Base-by-base conservation (phyloP, 1,140 invertebrate genomes). In the Matsumurasca onukii region DNA sequence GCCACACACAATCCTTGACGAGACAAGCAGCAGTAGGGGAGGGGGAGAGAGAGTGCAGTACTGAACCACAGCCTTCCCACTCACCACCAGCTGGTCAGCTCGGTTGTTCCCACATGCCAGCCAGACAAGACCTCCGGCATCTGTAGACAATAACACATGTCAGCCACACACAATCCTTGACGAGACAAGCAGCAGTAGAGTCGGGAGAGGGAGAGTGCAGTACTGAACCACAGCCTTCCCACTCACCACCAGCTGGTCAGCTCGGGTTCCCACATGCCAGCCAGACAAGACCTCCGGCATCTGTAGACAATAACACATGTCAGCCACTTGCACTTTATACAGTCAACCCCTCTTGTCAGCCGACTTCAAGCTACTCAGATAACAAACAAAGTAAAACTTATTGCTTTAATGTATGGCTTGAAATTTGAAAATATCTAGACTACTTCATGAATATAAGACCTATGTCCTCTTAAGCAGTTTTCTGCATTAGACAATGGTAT, bases 151-250 rank as follows among this genome's bases (percentile, higher is more conserved):
- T n/a, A n/a, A n/a, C n/a, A n/a, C n/a, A n/a, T n/a, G n/a, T n/a
- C n/a, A 95, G 85, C 94, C 94, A 97, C 59, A 97, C 86, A 34
- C 59, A 69, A n/a, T 65, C 69, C 31, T 73, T 67, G n/a, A 77
- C 72, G 1, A 75, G 55, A 57, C 73, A 73, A 25, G 72, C 70
- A 17, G 75, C 72, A n/a, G 75, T 77, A 3, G 75, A 68, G 9
- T 69, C 69, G 3, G 74, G 31, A 30, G 59, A 22, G 68, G 62
- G 17, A 69, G 48, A 15, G 63, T 69, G 17, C 69, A 73, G 48
- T 76, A 76, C 49, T 76, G 75, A 3, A 73, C 66, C 73, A 74
- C 76, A 34, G 68, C 71, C 64, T 71, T 71, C 1, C 72, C 72
- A 25, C 68, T 68, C n/a, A 72, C 71, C 27, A 75, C 61, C 31